Evolutionary conservation across 2,888 invertebrate genomes (phyloP).

Genomic region (Eristalis tenax): DNA sequence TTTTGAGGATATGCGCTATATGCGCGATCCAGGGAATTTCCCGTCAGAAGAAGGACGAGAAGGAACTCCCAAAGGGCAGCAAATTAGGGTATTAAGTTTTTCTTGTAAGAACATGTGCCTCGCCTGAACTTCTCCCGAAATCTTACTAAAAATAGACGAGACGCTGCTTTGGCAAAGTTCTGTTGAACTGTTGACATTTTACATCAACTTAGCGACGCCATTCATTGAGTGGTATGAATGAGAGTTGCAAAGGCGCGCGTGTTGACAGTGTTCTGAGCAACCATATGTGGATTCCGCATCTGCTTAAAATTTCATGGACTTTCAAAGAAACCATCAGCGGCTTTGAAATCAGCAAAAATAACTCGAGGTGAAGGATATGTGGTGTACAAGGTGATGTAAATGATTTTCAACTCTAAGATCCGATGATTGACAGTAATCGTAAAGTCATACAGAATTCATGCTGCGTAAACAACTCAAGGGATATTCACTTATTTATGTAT

Average conservation of each 20-base stretch:
- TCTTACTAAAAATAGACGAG: neutral
- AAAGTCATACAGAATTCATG: neutral
- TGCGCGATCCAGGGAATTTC: neutral
- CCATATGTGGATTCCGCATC: neutral
- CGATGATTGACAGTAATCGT: neutral
- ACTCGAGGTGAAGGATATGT: neutral
- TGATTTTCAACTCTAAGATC: neutral
- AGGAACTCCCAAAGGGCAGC: neutral
- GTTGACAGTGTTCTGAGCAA: neutral
- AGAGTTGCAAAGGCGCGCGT: neutral
- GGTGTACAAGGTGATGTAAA: neutral
- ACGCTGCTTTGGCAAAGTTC: neutral
- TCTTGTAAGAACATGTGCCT: neutral
- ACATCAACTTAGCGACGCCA: neutral
- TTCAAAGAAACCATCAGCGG: neutral
- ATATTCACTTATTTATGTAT: neutral
- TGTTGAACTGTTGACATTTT: neutral
- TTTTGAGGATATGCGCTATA: neutral
- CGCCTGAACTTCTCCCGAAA: neutral
- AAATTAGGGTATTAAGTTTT: neutral
- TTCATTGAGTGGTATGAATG: neutral
- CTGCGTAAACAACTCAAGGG: neutral
- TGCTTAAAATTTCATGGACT: neutral
- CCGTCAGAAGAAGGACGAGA: neutral
- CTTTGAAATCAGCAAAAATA: neutral